Conservation (phyloP, 2,113 vertebrate genomes). For the Semnornis frantzii region DNA sequence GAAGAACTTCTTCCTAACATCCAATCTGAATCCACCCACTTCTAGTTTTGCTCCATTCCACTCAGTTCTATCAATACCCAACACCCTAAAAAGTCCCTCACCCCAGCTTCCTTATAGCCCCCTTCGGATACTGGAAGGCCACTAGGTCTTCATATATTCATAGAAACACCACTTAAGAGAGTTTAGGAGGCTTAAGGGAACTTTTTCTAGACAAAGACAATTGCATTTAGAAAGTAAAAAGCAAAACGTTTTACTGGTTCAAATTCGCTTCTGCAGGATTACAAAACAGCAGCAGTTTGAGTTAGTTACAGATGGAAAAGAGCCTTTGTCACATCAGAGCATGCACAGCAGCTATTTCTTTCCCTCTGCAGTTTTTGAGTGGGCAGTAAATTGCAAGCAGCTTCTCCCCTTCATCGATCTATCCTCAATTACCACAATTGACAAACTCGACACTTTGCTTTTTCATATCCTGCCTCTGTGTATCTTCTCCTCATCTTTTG, state of each 20-base stretch:
- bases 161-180: not conserved
- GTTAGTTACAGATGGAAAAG: not conserved
- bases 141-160: not conserved
- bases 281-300: conserved; percentile 2
- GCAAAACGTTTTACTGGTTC: not conserved
- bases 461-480: not conserved
- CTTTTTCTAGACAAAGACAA: not conserved
- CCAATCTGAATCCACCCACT: too few relatives aligned
- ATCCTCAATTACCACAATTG: not conserved
- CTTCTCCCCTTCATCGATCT: not conserved
- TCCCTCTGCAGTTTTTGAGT: not conserved
- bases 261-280: not conserved
- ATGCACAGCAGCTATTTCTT: not conserved
- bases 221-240: not conserved
- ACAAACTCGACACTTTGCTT: not conserved
- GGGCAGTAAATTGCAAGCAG: not conserved
- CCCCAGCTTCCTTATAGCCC: too few relatives aligned
- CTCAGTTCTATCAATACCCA: too few relatives aligned
- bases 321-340: not conserved
- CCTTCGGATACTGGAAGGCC: too few relatives aligned
- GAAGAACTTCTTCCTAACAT: too few relatives aligned
- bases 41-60: too few relatives aligned
- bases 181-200: conserved; percentile 3
- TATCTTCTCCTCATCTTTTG: not conserved
- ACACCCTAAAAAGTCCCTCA: too few relatives aligned